Evolutionary conservation across 2,113 vertebrate genomes (phyloP).

Genomic region (Hymenochirus boettgeri): DNA sequence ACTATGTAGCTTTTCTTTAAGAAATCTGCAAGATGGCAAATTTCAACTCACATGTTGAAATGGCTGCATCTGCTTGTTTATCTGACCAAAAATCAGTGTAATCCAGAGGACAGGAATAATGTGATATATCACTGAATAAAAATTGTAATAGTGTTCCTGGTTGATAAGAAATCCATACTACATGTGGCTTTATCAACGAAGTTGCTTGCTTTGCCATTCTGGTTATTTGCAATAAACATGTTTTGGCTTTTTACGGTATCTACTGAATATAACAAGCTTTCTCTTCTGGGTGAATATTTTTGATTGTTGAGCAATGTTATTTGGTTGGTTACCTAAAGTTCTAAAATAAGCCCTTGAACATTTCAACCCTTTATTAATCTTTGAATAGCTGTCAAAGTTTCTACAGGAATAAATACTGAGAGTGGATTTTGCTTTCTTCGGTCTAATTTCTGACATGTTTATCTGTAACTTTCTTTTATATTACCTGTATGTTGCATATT

Average conservation of each 20-base stretch:
- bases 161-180: background rate
- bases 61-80: constrained; percentile 10
- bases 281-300: background rate
- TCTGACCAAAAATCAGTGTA: background rate
- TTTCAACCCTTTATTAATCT: too few species aligned
- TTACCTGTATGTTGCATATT: too few species aligned
- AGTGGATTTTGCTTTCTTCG: too few species aligned
- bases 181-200: background rate
- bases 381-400: too few species aligned
- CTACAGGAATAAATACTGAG: too few species aligned
- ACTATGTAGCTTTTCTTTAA: constrained; percentile 3
- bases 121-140: constrained; percentile 1
- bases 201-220: background rate
- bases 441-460: too few species aligned
- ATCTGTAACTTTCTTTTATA: too few species aligned
- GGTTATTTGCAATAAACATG: background rate
- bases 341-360: too few species aligned
- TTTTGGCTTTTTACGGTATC: background rate
- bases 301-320: background rate
- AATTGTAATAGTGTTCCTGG: background rate
- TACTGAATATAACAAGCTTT: background rate
- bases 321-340: too few species aligned
- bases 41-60: background rate
- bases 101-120: constrained; percentile 9
- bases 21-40: background rate